Evolutionary conservation across 92 coral and sea anemone genomes (phyloP).

Genomic region (Heliopora coerulea): DNA sequence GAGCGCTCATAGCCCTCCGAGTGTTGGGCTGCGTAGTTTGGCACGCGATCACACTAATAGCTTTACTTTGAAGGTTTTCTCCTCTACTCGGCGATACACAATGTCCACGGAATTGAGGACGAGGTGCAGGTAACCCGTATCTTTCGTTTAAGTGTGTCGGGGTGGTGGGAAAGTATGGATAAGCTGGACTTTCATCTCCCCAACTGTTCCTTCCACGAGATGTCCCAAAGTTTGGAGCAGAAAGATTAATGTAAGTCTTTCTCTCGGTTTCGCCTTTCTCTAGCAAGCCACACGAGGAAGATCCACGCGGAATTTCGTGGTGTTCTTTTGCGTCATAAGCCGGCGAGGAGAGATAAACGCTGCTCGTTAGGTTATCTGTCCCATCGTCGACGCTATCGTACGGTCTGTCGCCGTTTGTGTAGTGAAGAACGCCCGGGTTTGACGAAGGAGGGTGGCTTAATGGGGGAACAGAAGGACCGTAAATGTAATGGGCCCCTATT

Average conservation of each 20-base stretch:
- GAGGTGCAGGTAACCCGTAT: background rate
- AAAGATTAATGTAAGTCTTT: conserved; percentile 20
- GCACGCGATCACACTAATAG: conserved; percentile 61
- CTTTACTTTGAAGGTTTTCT: background rate
- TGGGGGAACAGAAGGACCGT: conserved; percentile 29
- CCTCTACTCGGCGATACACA: background rate
- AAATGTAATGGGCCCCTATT: conserved; percentile 10
- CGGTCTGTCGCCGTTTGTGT: background rate
- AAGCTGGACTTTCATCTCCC: background rate
- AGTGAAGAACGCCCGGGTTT: background rate
- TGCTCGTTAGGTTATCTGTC: conserved; percentile 27
- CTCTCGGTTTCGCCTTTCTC: background rate
- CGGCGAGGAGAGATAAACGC: conserved; percentile 36
- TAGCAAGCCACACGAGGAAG: background rate
- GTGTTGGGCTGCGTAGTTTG: conserved; percentile 46
- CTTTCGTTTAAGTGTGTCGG: background rate
- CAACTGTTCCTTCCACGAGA: background rate
- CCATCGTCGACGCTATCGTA: conserved; percentile 15
- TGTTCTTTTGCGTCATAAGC: conserved; percentile 20
- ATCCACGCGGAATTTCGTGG: background rate
- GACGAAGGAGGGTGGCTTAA: conserved; percentile 40
- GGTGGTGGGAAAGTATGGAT: background rate
- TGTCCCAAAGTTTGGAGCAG: background rate
- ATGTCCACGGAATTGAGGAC: background rate
- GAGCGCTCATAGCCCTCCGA: conserved; percentile 27